A percentile compares a stretch with the other conserved stretches of the same genome.
phyloP scores from a whole-genome alignment of 2,113 vertebrate species.

The Pleuronectes platessa region DNA sequence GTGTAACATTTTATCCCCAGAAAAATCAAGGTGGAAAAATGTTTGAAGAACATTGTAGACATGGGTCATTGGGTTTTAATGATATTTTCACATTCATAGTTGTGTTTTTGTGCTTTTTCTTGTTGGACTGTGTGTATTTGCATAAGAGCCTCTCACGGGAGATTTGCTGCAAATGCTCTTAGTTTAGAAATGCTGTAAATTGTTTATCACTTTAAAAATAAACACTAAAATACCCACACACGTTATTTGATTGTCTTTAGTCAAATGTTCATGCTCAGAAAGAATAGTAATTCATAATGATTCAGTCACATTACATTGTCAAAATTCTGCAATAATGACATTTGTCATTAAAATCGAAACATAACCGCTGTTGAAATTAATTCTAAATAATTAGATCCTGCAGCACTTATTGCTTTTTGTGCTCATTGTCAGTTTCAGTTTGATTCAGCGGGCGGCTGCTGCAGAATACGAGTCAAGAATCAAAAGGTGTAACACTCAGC shows the following conservation, averaged over 20 bases:
- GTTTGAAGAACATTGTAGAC: not conserved
- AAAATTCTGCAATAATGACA: not conserved
- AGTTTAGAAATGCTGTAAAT: not conserved
- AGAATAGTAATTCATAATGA: not conserved
- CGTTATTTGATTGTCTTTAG: not conserved
- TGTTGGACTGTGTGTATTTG: not conserved
- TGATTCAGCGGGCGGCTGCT: not conserved
- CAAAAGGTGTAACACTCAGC: slow-evolving; percentile 68
- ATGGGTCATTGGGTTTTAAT: not conserved
- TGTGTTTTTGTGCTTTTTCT: not conserved
- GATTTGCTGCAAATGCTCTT: not conserved
- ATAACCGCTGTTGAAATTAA: not conserved
- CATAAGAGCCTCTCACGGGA: not conserved
- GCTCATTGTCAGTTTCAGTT: not conserved
- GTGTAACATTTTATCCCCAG: not conserved
- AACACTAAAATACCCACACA: not conserved
- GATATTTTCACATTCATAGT: not conserved
- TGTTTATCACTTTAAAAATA: not conserved
- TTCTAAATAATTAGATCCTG: not conserved
- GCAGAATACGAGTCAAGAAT: not conserved
- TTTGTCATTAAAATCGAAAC: not conserved
- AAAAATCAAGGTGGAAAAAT: slow-evolving; percentile 15
- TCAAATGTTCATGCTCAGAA: not conserved
- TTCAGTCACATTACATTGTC: not conserved
- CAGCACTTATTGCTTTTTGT: not conserved